These are phyloP conservation scores for Rhogogaster chlorosoma DNA, from an alignment of 2,888 invertebrate genomes.

Conservation along the genomic window DNA sequence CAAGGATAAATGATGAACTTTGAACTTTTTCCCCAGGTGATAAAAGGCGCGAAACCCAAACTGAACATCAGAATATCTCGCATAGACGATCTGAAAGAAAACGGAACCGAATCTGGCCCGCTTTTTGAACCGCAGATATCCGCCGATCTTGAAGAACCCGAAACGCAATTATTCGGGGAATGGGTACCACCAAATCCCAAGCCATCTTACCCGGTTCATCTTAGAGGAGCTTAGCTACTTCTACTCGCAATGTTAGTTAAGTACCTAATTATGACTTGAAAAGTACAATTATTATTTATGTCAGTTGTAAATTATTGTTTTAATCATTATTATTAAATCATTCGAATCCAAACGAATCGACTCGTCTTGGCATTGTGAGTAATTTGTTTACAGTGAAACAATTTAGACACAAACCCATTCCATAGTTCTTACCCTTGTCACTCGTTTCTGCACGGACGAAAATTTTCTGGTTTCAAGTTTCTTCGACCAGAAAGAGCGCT, in stretches of 20 bases:
- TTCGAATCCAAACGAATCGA: background rate
- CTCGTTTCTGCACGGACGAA: background rate
- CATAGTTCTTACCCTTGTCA: background rate
- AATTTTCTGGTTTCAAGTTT: background rate
- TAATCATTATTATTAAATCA: background rate
- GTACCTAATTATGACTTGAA: background rate
- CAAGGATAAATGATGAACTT: slow-evolving; percentile 1
- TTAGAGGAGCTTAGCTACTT: slow-evolving; percentile 51
- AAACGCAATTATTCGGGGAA: slow-evolving; percentile 31
- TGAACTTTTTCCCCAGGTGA: slow-evolving; percentile 56
- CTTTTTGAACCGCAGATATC: slow-evolving; percentile 30
- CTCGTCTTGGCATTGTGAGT: too few species aligned
- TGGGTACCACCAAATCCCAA: slow-evolving; percentile 52
- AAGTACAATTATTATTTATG: slow-evolving; percentile 15
- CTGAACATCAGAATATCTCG: slow-evolving; percentile 66
- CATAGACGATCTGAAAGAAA: slow-evolving; percentile 49
- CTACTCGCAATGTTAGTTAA: background rate
- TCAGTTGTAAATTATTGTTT: background rate
- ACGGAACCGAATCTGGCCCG: slow-evolving; percentile 22
- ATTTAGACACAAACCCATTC: background rate
- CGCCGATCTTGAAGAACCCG: slow-evolving; percentile 46
- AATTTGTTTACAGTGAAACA: background rate
- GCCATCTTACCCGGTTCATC: slow-evolving; percentile 52
- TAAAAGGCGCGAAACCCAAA: slow-evolving; percentile 60
- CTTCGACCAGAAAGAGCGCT: background rate